Base-by-base conservation (phyloP, 2,888 invertebrate species). In the Tiliacea aurago region DNA sequence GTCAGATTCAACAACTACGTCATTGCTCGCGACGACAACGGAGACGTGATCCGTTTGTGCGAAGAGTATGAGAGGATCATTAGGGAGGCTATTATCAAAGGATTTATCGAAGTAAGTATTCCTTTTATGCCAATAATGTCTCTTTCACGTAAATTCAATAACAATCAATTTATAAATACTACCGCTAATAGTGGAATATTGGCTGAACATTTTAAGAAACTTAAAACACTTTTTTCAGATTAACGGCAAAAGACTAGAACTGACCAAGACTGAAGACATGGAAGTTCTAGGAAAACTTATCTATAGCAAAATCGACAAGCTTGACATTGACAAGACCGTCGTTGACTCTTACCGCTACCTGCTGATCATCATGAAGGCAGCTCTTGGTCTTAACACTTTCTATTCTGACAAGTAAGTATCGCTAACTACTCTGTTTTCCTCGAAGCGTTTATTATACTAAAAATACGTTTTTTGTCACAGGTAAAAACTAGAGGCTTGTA, bases 291-390 rank as follows among this genome's bases (percentile, higher is more conserved):
- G 97, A 51, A 97, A 95, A 88, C 86, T 97, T 47, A 96, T 97
- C 74, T 96, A 91, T 65, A 94, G 95, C 37, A 93, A 93, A 80
- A 88, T 96, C 47, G 93, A 94, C 91, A 97, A 90, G 93, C 92
- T 89, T 20, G 91, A 93, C 88, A 10, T 90, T n/a, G 91, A 92
- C 67, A 95, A 73, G 90, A 94, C 90, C 81, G 91, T 83, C 33
- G 87, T 93, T 55, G 92, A 94, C 65, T 93, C 95, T 66, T 97
- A 97, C 91, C 97, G 97, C 49, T 96, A 97, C 84, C 93, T 97
- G 81, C 96, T 97, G 62, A 93, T 96, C 78, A 94, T 97, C 71
- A 96, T 97, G 89, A 96, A 97, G 77, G 94, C 97, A 41, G 92
- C 93, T 41, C 85, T 96, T 80, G 96, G 96, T 55, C 91, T 95